Conservation (phyloP, 1,140 invertebrate species). For the Bombus picipes region DNA sequence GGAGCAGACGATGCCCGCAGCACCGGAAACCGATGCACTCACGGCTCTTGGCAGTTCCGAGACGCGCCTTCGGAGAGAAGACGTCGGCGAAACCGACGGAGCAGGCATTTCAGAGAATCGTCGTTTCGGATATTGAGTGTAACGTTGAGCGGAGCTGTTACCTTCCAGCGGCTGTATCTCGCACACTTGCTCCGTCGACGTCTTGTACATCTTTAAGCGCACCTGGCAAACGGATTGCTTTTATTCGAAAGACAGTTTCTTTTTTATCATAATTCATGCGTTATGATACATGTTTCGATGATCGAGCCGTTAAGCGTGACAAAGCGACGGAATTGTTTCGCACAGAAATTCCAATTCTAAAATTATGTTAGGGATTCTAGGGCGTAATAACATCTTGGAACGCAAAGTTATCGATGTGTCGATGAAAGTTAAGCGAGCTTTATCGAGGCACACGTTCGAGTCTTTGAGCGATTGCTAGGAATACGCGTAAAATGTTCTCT, state of each 20-base stretch:
- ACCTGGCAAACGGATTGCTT: constrained; percentile 72
- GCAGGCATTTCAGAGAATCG: constrained; percentile 89
- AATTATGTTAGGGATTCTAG: too few species aligned
- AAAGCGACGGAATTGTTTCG: too few species aligned
- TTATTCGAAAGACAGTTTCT: neutral
- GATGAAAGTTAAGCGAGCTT: too few species aligned
- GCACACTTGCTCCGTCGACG: constrained; percentile 89
- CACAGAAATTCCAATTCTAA: too few species aligned
- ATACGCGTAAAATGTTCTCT: too few species aligned
- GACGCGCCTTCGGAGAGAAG: constrained; percentile 81
- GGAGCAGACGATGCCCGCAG: constrained; percentile 88
- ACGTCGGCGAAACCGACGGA: constrained; percentile 82
- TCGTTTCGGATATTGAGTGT: constrained; percentile 84
- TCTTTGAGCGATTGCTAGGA: too few species aligned
- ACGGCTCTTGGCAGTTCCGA: constrained; percentile 86
- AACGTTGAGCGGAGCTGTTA: constrained; percentile 84
- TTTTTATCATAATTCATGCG: too few species aligned
- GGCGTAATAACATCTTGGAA: too few species aligned
- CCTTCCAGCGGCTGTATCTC: constrained; percentile 90
- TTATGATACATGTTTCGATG: too few species aligned
- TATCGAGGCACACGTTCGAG: too few species aligned
- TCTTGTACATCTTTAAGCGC: constrained; percentile 91
- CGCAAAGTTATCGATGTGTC: too few species aligned
- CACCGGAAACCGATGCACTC: constrained; percentile 75
- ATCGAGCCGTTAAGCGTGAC: too few species aligned